phyloP scores from a whole-genome alignment of 2,797 vertebrate genomes.

The Hypotaenidia okinawae region DNA sequence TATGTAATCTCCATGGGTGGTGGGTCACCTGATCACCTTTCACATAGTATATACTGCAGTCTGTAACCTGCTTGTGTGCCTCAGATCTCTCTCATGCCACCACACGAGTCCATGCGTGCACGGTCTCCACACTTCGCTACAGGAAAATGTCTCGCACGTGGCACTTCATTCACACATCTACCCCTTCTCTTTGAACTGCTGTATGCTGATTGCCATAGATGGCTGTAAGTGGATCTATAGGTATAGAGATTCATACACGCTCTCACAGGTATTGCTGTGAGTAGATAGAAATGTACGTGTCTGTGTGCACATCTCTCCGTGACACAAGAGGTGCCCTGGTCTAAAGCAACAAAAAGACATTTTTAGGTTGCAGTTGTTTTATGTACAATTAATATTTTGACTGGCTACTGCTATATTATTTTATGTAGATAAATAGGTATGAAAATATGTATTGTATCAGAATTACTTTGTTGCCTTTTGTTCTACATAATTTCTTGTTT shows the following conservation, averaged over 20 bases:
- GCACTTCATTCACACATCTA: background rate
- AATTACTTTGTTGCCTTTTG: background rate
- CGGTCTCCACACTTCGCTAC: background rate
- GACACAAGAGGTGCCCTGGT: background rate
- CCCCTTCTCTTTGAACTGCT: background rate
- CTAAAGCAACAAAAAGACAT: background rate
- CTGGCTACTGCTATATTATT: background rate
- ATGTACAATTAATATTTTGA: background rate
- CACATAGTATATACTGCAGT: background rate
- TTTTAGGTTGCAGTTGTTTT: background rate
- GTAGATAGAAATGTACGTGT: background rate
- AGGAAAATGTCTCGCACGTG: background rate
- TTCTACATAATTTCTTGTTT: background rate
- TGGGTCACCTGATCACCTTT: background rate
- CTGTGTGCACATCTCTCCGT: background rate
- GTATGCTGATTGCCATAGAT: background rate
- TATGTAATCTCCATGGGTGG: background rate
- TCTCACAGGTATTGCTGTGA: background rate
- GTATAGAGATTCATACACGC: background rate
- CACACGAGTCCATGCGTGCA: fast-evolving
- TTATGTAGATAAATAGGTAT: background rate
- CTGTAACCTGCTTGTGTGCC: background rate
- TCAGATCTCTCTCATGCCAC: background rate
- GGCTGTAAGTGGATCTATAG: background rate
- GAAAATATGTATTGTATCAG: background rate